Base-by-base conservation (phyloP, 2,113 vertebrate genomes). In the Lepisosteus osseus region DNA sequence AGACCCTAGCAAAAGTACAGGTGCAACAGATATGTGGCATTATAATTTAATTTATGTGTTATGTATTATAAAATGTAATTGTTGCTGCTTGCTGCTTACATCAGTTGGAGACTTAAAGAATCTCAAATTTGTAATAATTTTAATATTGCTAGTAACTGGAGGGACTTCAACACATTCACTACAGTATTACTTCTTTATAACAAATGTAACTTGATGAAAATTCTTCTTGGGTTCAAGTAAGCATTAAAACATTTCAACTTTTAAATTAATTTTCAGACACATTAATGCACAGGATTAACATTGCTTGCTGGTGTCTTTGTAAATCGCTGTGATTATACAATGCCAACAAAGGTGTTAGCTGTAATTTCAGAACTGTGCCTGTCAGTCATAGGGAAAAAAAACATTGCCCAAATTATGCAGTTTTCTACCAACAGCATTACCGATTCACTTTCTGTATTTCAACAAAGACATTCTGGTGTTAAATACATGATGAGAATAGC, bases 241-340 rank as follows among this genome's bases (percentile, higher is more conserved):
- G 72, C 76, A 81, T 82, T 80, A 79, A 78, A 76, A 69, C 74
- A 77, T 82, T 82, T 78, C 71, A 67, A 78, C 78, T 82, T 72
- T 67, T 79, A 84, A 84, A 84, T 80, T 78, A 77, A 79, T 82
- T 79, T 78, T 80, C 67, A 59, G 57, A 71, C 61, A 69, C 74
- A 17, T 70, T 80, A 71, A 79, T 78, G 73, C 72, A 69, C 43
- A 71, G 79, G 78, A 83, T 80, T 83, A 77, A 40, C 70, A 70
- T 59, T 79, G 74, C 74, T 73, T 47, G 59, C 54, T 51, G 68
- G 65, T 56, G 65, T 66, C 74, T 77, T 76, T 79, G 72, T 78
- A 70, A 80, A 72, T 57, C 57, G 68, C 76, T 75, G 47, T 68
- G 61, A 72, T 71, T 72, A 59, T 68, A 61, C 69, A 70, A 72